A percentile compares a stretch with the other conserved stretches of the same genome.
Conservation (phyloP, 2,113 vertebrate species). For the Phylloscopus trochilus region DNA sequence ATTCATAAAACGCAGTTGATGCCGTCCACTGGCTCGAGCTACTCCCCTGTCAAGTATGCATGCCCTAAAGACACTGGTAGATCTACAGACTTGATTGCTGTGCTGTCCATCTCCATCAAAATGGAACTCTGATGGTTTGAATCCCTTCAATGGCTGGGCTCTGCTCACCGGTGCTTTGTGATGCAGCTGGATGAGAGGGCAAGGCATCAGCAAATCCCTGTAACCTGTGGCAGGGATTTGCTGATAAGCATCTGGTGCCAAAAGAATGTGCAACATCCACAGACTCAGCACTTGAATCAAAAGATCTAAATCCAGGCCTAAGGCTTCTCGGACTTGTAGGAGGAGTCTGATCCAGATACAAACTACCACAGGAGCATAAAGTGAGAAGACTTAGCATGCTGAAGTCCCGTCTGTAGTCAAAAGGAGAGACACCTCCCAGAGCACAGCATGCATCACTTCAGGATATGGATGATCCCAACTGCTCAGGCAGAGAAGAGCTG, state of each 20-base stretch:
- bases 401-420: not conserved
- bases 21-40: accelerated
- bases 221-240: not conserved
- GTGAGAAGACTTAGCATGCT: not conserved
- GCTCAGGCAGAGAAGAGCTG: not conserved
- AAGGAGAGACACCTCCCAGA: not conserved
- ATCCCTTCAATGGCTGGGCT: not conserved
- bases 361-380: not conserved
- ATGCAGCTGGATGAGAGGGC: not conserved
- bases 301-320: not conserved
- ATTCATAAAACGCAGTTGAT: accelerated
- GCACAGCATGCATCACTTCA: accelerated
- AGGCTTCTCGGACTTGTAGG: not conserved
- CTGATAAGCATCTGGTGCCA: not conserved
- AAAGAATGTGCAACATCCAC: not conserved
- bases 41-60: not conserved
- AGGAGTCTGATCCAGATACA: not conserved
- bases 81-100: not conserved
- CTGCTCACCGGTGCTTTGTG: not conserved
- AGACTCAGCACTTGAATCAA: not conserved
- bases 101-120: not conserved
- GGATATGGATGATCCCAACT: not conserved
- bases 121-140: not conserved
- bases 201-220: not conserved
- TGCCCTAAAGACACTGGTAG: not conserved